phyloP scores from a whole-genome alignment of 2,888 invertebrate species.

The Galerucella calmariensis region DNA sequence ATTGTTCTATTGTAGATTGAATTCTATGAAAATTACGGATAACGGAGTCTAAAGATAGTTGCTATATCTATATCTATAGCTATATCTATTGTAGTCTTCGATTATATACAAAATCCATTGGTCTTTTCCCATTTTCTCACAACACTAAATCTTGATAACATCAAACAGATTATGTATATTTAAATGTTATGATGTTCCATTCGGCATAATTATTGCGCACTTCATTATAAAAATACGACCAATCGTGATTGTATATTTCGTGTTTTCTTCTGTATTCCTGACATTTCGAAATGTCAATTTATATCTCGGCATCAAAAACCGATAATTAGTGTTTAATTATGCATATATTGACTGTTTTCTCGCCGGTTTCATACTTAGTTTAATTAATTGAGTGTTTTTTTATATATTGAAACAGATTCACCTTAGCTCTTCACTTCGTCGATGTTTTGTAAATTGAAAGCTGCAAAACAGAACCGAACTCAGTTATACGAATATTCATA shows the following conservation, averaged over 20 bases:
- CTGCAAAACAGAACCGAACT: not conserved
- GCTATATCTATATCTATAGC: no score
- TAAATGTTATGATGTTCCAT: conserved; percentile 47
- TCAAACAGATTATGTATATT: conserved; percentile 41
- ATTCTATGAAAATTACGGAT: no score
- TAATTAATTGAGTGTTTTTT: conserved; percentile 44
- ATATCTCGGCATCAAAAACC: conserved; percentile 53
- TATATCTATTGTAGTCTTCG: not conserved
- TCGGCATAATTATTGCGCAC: conserved; percentile 48
- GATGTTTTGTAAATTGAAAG: conserved; percentile 16
- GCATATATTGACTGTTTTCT: conserved; percentile 41
- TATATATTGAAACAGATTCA: conserved; percentile 27
- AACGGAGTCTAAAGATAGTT: no score
- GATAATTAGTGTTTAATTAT: conserved; percentile 55
- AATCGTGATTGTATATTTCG: conserved; percentile 56
- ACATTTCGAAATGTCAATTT: conserved; percentile 56
- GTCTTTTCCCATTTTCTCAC: conserved; percentile 5
- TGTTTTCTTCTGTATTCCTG: conserved; percentile 51
- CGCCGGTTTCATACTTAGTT: conserved; percentile 35
- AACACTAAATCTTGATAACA: conserved; percentile 14
- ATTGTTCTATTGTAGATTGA: no score
- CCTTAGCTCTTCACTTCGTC: not conserved
- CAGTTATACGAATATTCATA: no score
- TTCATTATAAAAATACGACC: conserved; percentile 40
- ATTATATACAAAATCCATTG: not conserved